Conservation (phyloP, 1,140 invertebrate species). For the Drosophila kepulauana region DNA sequence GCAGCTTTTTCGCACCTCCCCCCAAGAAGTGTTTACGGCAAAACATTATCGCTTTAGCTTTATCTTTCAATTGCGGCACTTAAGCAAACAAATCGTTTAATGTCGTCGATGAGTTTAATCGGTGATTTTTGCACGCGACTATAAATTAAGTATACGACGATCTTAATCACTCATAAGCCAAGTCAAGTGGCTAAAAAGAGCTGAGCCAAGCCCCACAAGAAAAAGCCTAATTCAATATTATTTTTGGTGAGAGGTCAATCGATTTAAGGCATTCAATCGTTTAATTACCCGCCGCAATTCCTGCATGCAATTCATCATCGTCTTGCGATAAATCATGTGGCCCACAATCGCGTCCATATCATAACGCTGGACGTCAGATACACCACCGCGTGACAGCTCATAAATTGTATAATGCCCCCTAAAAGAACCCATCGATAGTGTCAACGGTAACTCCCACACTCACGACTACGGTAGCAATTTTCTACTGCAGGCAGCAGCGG, state of each 20-base stretch:
- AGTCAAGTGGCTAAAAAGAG: neutral
- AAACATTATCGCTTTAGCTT: conserved; percentile 18
- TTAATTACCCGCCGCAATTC: conserved; percentile 57
- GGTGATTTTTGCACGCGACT: conserved; percentile 65
- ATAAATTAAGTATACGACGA: conserved; percentile 41
- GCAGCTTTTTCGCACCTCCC: conserved; percentile 15
- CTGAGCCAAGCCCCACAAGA: neutral
- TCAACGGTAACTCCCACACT: conserved; percentile 2
- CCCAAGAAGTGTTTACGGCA: conserved; percentile 14
- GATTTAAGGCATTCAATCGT: conserved; percentile 58
- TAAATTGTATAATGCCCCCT: conserved; percentile 40
- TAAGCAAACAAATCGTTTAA: conserved; percentile 64
- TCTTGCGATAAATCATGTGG: conserved; percentile 63
- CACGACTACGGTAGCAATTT: too few species aligned
- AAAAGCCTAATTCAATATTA: too few species aligned
- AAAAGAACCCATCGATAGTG: conserved; percentile 21
- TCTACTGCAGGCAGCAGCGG: neutral
- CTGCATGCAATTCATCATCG: conserved; percentile 66
- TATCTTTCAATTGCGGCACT: conserved; percentile 71
- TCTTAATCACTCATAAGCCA: conserved; percentile 1
- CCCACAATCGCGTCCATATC: conserved; percentile 46
- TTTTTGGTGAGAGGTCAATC: conserved; percentile 33
- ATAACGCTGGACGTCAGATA: conserved; percentile 33
- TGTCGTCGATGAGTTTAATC: conserved; percentile 52
- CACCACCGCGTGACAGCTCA: conserved; percentile 57